These are phyloP conservation scores for Chondrilla cf. caribensis DNA, from an alignment of 37 sponge, comb jelly and placozoan species.

Conservation along the genomic window DNA sequence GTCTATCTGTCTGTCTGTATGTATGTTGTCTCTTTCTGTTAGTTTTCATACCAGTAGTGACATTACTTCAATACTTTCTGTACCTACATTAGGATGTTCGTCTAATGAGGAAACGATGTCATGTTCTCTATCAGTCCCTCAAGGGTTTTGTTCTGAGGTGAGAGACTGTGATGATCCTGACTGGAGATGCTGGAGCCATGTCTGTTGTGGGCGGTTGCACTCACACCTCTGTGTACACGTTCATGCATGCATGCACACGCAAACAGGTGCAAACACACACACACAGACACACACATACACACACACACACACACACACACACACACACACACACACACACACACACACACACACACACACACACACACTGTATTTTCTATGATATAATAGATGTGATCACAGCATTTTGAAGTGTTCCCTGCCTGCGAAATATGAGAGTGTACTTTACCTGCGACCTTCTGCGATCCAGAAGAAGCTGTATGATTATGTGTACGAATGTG, in stretches of 20 bases:
- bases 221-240: neutral
- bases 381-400: slow-evolving; percentile 67
- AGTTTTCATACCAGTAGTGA: neutral
- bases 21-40: neutral
- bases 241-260: neutral
- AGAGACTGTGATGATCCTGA: neutral
- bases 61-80: no score
- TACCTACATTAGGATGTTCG: slow-evolving; percentile 55
- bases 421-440: slow-evolving; percentile 85
- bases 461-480: slow-evolving; percentile 67
- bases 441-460: slow-evolving; percentile 69
- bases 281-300: neutral
- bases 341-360: neutral
- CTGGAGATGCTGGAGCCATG: neutral
- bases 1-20: neutral
- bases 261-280: no score
- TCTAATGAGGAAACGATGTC: slow-evolving; percentile 61
- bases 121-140: slow-evolving; percentile 60
- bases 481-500: slow-evolving; percentile 32
- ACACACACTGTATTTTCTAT: neutral
- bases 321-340: slow-evolving; percentile 6
- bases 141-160: slow-evolving; percentile 69
- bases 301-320: slow-evolving; percentile 4
- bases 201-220: neutral
- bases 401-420: slow-evolving; percentile 69